Percentiles rank a stretch among this genome's conserved stretches.
Evolutionary conservation across 2,797 vertebrate species (phyloP).

Genomic region (Gambelia wislizenii): DNA sequence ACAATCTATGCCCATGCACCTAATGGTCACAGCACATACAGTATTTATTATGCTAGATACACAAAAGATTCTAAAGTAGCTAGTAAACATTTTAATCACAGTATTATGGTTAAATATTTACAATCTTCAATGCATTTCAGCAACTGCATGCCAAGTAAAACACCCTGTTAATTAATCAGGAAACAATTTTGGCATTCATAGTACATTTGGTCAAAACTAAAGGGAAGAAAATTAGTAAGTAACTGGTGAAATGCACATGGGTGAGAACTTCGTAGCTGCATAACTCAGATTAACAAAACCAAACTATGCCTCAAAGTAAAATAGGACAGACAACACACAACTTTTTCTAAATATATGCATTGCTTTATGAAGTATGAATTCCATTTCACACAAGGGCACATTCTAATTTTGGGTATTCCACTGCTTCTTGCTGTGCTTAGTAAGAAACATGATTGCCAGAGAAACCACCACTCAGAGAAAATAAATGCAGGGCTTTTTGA

Average conservation of each 20-base stretch:
- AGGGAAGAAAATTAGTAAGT: constrained; percentile 17
- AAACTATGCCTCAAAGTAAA: background rate
- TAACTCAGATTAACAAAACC: background rate
- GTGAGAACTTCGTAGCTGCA: background rate
- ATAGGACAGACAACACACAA: fast-evolving
- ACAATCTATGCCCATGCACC: background rate
- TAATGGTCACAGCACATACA: background rate
- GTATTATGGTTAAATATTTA: background rate
- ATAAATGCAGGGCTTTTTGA: background rate
- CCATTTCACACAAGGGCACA: background rate
- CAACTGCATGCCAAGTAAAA: background rate
- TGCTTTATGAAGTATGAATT: background rate
- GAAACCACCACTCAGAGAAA: background rate
- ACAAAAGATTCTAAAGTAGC: constrained; percentile 32
- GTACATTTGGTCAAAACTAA: background rate
- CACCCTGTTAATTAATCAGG: background rate
- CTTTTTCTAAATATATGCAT: background rate
- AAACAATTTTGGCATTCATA: fast-evolving
- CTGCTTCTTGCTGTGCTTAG: background rate
- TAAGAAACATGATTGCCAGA: background rate
- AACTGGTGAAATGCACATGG: background rate
- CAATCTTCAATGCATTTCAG: background rate
- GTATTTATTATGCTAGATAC: background rate
- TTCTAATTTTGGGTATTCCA: background rate
- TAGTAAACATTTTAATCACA: background rate